Base-by-base conservation (phyloP, 2,888 invertebrate species). In the Lepidocyrtoides sp. region DNA sequence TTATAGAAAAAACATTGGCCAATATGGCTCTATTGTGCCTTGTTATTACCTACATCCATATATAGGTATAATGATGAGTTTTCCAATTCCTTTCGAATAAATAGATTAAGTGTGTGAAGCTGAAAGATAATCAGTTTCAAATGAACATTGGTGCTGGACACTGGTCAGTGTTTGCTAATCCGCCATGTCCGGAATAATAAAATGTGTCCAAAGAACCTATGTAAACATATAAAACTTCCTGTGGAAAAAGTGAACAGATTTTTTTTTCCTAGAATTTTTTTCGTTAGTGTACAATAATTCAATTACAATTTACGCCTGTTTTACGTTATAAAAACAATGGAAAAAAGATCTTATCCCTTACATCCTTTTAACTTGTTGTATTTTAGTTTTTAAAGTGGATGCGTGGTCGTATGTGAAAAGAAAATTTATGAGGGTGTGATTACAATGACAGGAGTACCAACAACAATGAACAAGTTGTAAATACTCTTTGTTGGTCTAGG, bases 371-470 rank as follows among this genome's bases (percentile, higher is more conserved):
- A 20, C n/a, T n/a, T n/a, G n/a, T n/a, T n/a, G n/a, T 69, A 8
- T 36, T 36, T 36, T 69, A 20, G 10, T 36, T 69, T 69, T 69
- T 20, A n/a, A 20, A 20, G 41, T 69, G n/a, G n/a, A 17, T 20
- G 48, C 51, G 57, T 2, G 7, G 36, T 41, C 29, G 54, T 79
- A 32, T 54, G 41, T 82, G 82, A 75, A 75, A 75, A 41, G 41
- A 41, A 86, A 79, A 87, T 87, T 79, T 87, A 81, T 79, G 87
- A 48, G 77, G 57, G 12, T 85, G 72, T 69, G 44, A 75, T 44
- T 69, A 69, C 69, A 69, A 69, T 41, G 69, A 69, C 26, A 26
- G 26, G 20, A 69, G 26, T 54, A 44, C 29, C 12, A 84, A 48
- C 54, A 86, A 83, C 82, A 63, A 63, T 83, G 57, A 54, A 14